Conservation (phyloP, 2,888 invertebrate species). For the Tipula vernalis region DNA sequence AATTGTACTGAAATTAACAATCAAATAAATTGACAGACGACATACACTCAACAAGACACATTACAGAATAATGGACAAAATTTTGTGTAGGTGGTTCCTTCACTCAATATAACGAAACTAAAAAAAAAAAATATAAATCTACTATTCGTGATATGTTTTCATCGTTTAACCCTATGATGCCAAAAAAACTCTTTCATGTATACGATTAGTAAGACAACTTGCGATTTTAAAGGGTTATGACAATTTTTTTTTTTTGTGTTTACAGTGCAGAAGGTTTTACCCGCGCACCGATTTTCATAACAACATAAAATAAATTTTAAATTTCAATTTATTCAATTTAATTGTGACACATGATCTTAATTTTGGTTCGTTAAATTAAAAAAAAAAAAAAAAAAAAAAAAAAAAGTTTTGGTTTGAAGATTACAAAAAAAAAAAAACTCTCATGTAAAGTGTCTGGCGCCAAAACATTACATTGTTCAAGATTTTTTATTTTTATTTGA, state of each 20-base stretch:
- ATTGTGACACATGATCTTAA: slow-evolving; percentile 4
- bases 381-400: background rate
- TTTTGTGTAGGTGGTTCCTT: background rate
- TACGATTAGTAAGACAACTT: background rate
- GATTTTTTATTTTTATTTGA: background rate
- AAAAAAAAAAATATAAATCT: background rate
- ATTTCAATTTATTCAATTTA: background rate
- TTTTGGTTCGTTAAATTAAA: background rate
- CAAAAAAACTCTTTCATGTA: background rate
- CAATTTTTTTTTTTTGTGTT: background rate
- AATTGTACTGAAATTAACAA: background rate
- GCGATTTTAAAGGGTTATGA: background rate
- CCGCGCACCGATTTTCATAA: background rate
- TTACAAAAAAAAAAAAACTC: background rate
- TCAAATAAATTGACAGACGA: background rate
- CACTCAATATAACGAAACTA: background rate
- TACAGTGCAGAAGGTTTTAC: background rate
- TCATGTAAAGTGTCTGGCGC: slow-evolving; percentile 4
- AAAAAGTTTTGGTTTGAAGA: background rate
- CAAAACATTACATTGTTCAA: background rate
- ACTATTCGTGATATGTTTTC: background rate
- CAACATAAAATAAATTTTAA: background rate
- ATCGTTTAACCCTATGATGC: background rate
- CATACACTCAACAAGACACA: slow-evolving; percentile 4
- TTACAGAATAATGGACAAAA: background rate